Evolutionary conservation across 1,140 invertebrate genomes (phyloP).

Genomic region (Drosophila simulans): DNA sequence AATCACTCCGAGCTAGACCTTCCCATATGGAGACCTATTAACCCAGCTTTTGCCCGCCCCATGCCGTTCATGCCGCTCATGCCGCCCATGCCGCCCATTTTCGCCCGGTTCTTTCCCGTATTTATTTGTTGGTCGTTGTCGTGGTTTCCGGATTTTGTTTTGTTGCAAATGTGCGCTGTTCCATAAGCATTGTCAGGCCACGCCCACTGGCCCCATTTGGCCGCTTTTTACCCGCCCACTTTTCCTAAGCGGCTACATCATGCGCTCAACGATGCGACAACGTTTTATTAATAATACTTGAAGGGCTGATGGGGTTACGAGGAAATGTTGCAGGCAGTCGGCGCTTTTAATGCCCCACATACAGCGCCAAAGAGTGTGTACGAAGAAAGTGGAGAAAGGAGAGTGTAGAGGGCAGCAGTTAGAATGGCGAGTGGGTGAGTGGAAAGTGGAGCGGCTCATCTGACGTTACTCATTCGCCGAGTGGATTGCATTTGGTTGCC

Average conservation of each 20-base stretch:
- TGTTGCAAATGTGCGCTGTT: slow-evolving; percentile 52
- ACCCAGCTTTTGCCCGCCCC: slow-evolving; percentile 36
- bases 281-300: slow-evolving; percentile 67
- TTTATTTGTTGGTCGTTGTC: slow-evolving; percentile 61
- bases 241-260: slow-evolving; percentile 34
- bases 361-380: slow-evolving; percentile 12
- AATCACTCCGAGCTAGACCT: slow-evolving; percentile 37
- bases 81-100: background rate
- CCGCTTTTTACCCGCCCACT: slow-evolving; percentile 12
- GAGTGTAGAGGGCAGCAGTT: background rate
- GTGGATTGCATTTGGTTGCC: slow-evolving; percentile 18
- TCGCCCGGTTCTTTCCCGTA: slow-evolving; percentile 16
- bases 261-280: slow-evolving; percentile 52
- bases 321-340: slow-evolving; percentile 52
- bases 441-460: slow-evolving; percentile 46
- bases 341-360: slow-evolving; percentile 59
- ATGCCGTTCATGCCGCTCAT: background rate
- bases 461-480: slow-evolving; percentile 20
- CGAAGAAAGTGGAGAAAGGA: slow-evolving; percentile 16
- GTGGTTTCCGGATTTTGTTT: slow-evolving; percentile 65
- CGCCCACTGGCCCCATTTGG: slow-evolving; percentile 53
- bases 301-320: slow-evolving; percentile 61
- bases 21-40: slow-evolving; percentile 40
- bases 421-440: background rate
- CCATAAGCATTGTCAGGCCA: slow-evolving; percentile 59